phyloP scores from a whole-genome alignment of 2,888 invertebrate species.

The Cephus sareptanus region DNA sequence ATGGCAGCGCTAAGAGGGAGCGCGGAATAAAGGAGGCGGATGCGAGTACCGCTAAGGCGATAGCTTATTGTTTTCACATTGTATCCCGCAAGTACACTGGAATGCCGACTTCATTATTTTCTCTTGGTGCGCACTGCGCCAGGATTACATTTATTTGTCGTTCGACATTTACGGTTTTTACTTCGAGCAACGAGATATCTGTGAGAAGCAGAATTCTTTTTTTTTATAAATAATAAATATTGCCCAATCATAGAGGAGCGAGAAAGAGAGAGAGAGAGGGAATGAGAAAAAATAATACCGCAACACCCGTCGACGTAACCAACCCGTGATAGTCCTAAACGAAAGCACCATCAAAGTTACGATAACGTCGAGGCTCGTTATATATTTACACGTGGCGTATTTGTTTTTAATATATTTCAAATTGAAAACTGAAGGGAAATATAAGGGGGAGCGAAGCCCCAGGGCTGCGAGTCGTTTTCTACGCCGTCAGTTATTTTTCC shows the following conservation, averaged over 20 bases:
- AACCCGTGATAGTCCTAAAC: conserved; percentile 29
- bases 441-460: not conserved
- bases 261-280: not conserved
- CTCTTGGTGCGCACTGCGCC: not conserved
- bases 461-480: not conserved
- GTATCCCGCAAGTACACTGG: conserved; percentile 26
- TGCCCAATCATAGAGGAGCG: conserved; percentile 1
- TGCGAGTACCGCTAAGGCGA: conserved; percentile 21
- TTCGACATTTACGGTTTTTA: not conserved
- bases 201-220: not conserved
- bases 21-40: conserved; percentile 14
- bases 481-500: not conserved
- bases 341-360: not conserved
- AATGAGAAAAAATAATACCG: not conserved
- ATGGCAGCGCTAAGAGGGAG: conserved; percentile 4
- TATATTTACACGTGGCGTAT: conserved; percentile 35
- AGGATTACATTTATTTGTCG: not conserved
- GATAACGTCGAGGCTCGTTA: not conserved
- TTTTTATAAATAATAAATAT: not conserved
- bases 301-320: conserved; percentile 20
- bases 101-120: conserved; percentile 29
- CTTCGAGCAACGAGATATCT: not conserved
- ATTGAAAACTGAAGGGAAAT: conserved; percentile 3
- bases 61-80: conserved; percentile 34
- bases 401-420: conserved; percentile 7